These are phyloP conservation scores for Nothocercus nigrocapillus DNA, from an alignment of 2,113 vertebrate species.

Conservation along the genomic window DNA sequence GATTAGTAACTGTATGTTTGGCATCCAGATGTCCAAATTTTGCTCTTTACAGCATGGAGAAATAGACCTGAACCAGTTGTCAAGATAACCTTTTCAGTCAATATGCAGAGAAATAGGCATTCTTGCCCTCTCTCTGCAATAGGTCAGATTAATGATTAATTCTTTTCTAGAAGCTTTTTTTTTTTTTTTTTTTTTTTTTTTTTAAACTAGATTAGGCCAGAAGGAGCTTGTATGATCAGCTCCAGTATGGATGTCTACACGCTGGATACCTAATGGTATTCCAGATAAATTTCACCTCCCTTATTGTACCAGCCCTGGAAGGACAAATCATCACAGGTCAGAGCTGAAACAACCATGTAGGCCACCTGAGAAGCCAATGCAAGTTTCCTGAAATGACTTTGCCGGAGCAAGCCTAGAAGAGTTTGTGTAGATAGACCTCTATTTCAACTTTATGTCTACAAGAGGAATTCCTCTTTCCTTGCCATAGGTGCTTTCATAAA, in stretches of 20 bases:
- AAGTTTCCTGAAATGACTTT: not conserved
- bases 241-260: rapidly evolving
- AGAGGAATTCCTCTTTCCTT: not conserved
- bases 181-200: not conserved
- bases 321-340: not conserved
- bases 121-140: not conserved
- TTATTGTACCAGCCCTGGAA: not conserved
- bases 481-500: rapidly evolving
- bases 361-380: not conserved
- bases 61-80: not conserved
- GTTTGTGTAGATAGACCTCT: not conserved
- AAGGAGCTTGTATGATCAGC: not conserved
- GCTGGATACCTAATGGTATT: not conserved
- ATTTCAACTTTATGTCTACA: not conserved
- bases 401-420: rapidly evolving
- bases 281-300: not conserved
- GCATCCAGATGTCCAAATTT: not conserved
- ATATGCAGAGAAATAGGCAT: not conserved
- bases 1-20: not conserved
- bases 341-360: not conserved
- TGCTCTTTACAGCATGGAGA: not conserved
- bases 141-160: not conserved
- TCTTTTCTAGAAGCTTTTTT: not conserved
- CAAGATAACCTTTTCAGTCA: not conserved
- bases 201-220: not conserved